Evolutionary conservation across 2,113 vertebrate species (phyloP), one percentile per base, ranked within the genome.

Genomic region (Cacatua alba): DNA sequence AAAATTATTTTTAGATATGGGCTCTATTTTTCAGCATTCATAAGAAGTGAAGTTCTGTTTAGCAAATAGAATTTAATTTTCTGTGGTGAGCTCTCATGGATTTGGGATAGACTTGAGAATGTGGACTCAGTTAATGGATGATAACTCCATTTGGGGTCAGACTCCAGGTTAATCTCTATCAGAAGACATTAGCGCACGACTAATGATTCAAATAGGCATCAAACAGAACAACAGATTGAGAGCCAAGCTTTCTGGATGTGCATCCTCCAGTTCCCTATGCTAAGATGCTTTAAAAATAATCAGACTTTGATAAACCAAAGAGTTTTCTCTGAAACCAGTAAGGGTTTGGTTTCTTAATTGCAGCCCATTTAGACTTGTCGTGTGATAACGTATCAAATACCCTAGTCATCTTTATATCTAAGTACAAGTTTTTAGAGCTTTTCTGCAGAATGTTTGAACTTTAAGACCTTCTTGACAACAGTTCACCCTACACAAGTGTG

Each of bases 221-320:
- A 63, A 74, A 72, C 24, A 82, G 63, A 74, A 62, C 46, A 78
- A 49, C 48, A 53, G 70, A 28, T 59, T 44, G 46, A 7, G 86
- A 81, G 52, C 84, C 48, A 64, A 84, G 65, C 80, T 44, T 63
- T 71, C 67, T 83, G 88, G 44, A 35, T 55, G 68, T 64, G 17
- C 53, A 31, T 55, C 80, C 43, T 86, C 88, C 57, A 35, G 68
- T 25, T 64, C 76, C 62, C 60, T 48, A 1, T 7, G 33, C 57
- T 82, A 82, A 91, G 86, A 62, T 90, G 41, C 71, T 91, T 92
- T 62, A 44, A 49, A 37, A 90, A 31, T 64, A 92, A 87, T 94
- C 55, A 92, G 74, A 37, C 63, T 64, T 70, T 19, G 29, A 21
- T 72, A 49, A 82, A 76, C 11, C 23, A 46, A 55, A 52, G n/a